These are phyloP conservation scores for Pygoscelis adeliae DNA, from an alignment of 2,113 vertebrate species.

Conservation along the genomic window DNA sequence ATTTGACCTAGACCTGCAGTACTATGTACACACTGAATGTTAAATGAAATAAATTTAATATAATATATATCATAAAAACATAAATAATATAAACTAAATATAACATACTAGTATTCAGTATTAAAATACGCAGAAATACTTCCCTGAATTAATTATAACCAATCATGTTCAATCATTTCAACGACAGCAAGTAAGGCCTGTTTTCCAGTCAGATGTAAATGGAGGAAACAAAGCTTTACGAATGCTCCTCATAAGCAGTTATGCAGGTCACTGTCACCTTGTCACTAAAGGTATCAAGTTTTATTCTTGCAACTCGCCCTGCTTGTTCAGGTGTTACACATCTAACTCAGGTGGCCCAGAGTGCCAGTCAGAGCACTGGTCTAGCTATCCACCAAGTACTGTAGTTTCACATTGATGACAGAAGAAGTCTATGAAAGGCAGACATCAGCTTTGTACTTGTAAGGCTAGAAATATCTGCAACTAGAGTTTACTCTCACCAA, in stretches of 20 bases:
- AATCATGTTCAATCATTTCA: not conserved
- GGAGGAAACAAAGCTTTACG: not conserved
- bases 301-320: not conserved
- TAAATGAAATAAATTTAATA: not conserved
- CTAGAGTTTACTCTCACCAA: not conserved
- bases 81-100: not conserved
- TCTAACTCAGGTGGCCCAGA: too few species aligned
- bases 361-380: not conserved
- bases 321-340: not conserved
- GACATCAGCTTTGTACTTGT: not conserved
- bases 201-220: not conserved
- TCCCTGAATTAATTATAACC: not conserved
- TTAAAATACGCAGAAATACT: not conserved
- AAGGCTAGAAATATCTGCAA: not conserved
- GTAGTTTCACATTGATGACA: not conserved
- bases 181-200: not conserved
- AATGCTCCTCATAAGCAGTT: not conserved
- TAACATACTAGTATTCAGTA: not conserved
- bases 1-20: not conserved
- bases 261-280: not conserved
- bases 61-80: not conserved
- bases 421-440: not conserved
- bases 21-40: not conserved
- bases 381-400: not conserved
- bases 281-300: not conserved